Percentiles rank a stretch among this genome's conserved stretches.
Conservation (phyloP, 2,113 vertebrate genomes). For the Heloderma charlesbogerti region DNA sequence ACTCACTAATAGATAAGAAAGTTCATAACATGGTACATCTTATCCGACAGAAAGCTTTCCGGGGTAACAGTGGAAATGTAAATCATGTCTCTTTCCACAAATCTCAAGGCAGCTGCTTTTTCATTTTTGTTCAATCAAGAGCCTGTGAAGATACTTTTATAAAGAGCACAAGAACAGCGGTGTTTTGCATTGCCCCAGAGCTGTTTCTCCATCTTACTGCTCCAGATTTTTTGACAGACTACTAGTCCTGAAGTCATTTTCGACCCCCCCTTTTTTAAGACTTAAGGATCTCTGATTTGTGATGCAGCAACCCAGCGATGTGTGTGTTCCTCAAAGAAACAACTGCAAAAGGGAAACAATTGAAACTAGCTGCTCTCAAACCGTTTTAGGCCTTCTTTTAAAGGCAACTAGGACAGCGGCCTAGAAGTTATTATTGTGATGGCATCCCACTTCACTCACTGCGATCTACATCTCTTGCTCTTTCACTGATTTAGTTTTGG, state of each 20-base stretch:
- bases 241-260: constrained; percentile 41
- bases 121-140: constrained; percentile 67
- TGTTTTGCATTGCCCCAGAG: constrained; percentile 59
- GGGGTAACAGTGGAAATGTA: constrained; percentile 52
- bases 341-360: neutral
- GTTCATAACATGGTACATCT: constrained; percentile 42
- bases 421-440: neutral
- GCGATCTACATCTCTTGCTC: neutral
- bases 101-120: constrained; percentile 68
- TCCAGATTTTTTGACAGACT: constrained; percentile 59
- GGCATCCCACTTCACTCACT: neutral
- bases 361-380: neutral
- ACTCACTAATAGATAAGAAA: constrained; percentile 27
- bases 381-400: neutral
- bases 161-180: constrained; percentile 64
- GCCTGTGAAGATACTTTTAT: constrained; percentile 64
- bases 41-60: constrained; percentile 47
- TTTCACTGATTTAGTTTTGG: neutral
- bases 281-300: constrained; percentile 41
- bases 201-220: constrained; percentile 54
- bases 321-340: neutral
- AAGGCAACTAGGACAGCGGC: neutral
- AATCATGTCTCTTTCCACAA: constrained; percentile 59
- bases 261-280: constrained; percentile 32
- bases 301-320: neutral